phyloP scores from a whole-genome alignment of 2,113 vertebrate species.

The Taurulus bubalis region DNA sequence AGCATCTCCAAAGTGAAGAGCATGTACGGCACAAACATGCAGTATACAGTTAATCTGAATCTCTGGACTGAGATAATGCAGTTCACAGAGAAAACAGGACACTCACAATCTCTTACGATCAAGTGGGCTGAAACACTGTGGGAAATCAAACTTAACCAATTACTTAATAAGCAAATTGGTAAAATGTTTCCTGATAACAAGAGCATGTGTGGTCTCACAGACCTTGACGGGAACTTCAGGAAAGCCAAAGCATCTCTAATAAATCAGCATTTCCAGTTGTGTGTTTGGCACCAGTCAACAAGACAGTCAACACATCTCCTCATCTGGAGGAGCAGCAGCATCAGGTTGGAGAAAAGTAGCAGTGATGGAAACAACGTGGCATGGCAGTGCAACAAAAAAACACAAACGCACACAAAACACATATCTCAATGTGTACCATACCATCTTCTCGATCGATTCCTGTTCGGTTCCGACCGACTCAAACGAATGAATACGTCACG shows the following conservation, averaged over 20 bases:
- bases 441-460: slow-evolving; percentile 37
- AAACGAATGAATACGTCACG: not conserved
- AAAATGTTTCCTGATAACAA: not conserved
- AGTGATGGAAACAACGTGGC: not conserved
- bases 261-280: not conserved
- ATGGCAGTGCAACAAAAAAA: not conserved
- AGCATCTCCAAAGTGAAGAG: slow-evolving; percentile 10
- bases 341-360: not conserved
- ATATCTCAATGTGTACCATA: slow-evolving; percentile 31
- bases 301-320: not conserved
- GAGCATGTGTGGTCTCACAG: not conserved
- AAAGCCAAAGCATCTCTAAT: not conserved
- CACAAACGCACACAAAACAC: not conserved
- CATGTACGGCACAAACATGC: not conserved
- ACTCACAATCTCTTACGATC: not conserved
- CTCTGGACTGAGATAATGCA: not conserved
- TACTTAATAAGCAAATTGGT: not conserved
- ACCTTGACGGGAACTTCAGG: not conserved
- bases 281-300: not conserved
- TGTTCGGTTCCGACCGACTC: slow-evolving; percentile 6
- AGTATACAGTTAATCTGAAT: not conserved
- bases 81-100: not conserved
- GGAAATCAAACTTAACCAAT: not conserved
- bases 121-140: not conserved
- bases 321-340: not conserved